Conservation (phyloP, 2,888 invertebrate genomes). For the Serripes groenlandicus region DNA sequence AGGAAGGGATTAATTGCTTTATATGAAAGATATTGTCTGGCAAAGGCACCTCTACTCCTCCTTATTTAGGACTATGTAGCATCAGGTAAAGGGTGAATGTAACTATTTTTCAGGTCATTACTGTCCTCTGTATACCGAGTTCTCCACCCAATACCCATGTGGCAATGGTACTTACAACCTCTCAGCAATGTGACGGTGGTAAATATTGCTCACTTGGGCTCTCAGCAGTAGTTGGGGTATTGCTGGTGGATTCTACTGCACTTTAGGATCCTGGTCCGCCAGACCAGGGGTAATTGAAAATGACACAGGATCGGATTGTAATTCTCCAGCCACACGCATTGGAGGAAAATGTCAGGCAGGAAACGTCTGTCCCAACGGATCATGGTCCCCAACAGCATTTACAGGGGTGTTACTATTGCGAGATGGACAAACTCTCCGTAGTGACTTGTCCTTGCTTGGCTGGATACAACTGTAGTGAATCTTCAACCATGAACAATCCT, state of each 20-base stretch:
- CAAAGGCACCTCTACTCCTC: too few relatives aligned
- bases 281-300: constrained; percentile 79
- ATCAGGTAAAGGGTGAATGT: too few relatives aligned
- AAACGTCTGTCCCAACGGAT: constrained; percentile 83
- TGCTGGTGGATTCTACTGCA: constrained; percentile 84
- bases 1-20: too few relatives aligned
- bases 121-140: constrained; percentile 79
- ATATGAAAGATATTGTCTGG: too few relatives aligned
- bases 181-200: constrained; percentile 82
- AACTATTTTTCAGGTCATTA: constrained; percentile 81
- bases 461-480: constrained; percentile 82
- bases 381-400: constrained; percentile 77
- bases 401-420: constrained; percentile 82
- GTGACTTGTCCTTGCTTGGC: constrained; percentile 80
- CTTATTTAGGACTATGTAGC: too few relatives aligned
- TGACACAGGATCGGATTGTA: constrained; percentile 73
- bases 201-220: constrained; percentile 81
- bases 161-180: constrained; percentile 83
- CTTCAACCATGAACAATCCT: constrained; percentile 81
- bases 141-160: constrained; percentile 81
- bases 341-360: constrained; percentile 83
- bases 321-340: constrained; percentile 78
- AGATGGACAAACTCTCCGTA: constrained; percentile 73
- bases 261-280: constrained; percentile 79
- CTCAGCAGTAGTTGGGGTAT: constrained; percentile 79